These are phyloP conservation scores for Rhodinocichla rosea DNA, from an alignment of 2,113 vertebrate species.

Conservation along the genomic window DNA sequence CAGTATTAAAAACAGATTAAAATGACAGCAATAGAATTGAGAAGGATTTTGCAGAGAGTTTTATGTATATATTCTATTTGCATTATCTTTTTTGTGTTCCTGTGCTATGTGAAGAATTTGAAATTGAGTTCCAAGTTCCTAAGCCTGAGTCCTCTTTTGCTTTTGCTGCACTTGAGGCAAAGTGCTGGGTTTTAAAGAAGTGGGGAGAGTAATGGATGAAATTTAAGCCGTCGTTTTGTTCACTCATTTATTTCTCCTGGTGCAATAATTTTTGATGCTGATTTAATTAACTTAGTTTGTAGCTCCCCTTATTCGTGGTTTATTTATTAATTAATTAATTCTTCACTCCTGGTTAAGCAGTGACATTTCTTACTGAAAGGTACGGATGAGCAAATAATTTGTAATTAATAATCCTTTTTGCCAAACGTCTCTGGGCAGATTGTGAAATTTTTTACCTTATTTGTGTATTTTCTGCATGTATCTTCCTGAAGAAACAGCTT, in stretches of 20 bases:
- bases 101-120: background rate
- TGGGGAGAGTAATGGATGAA: background rate
- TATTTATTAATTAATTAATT: background rate
- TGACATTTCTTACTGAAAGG: background rate
- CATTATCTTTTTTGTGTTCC: background rate
- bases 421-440: background rate
- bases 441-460: background rate
- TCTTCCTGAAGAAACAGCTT: background rate
- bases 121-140: background rate
- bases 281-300: background rate
- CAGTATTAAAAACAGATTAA: background rate
- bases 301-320: background rate
- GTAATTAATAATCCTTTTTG: background rate
- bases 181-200: background rate
- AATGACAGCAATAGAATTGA: background rate
- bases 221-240: background rate
- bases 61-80: background rate
- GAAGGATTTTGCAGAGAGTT: background rate
- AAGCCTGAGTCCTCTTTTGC: background rate
- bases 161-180: background rate
- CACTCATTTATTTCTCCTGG: background rate
- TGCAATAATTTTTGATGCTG: background rate
- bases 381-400: background rate
- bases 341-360: background rate
- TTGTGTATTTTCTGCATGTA: background rate